Evolutionary conservation across 2,888 invertebrate species (phyloP).

Genomic region (Archaeoteleia sp.): DNA sequence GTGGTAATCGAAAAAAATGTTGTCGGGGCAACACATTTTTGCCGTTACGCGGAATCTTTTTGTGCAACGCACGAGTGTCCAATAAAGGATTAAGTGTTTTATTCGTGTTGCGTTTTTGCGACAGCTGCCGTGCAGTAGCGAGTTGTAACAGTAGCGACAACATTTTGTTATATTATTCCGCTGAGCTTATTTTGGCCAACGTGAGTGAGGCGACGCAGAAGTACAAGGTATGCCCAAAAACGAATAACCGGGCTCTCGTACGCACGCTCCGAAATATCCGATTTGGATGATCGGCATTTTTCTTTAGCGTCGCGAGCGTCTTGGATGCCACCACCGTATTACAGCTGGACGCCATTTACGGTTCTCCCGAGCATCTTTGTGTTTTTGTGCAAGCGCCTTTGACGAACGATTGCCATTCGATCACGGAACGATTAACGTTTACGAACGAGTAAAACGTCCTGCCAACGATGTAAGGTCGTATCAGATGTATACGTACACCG

Average conservation of each 20-base stretch:
- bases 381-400: constrained; percentile 55
- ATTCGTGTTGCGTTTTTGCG: constrained; percentile 30
- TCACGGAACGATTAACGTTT: constrained; percentile 56
- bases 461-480: constrained; percentile 47
- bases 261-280: constrained; percentile 49
- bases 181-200: constrained; percentile 10
- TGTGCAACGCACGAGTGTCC: constrained; percentile 13
- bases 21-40: neutral
- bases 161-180: constrained; percentile 18
- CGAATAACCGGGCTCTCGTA: constrained; percentile 30
- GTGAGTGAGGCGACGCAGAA: constrained; percentile 11
- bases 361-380: constrained; percentile 54
- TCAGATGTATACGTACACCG: constrained; percentile 24
- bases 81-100: constrained; percentile 49
- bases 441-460: constrained; percentile 51
- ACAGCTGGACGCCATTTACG: constrained; percentile 62
- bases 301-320: constrained; percentile 36
- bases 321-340: constrained; percentile 53
- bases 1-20: neutral
- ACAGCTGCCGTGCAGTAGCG: constrained; percentile 9
- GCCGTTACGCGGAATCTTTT: constrained; percentile 1
- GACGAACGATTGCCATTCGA: constrained; percentile 56
- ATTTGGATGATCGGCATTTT: constrained; percentile 52
- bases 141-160: constrained; percentile 14
- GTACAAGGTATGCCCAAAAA: constrained; percentile 51